Percentiles rank a stretch among this genome's conserved stretches.
Evolutionary conservation across 2,888 invertebrate genomes (phyloP).

Genomic region (Heliconius aoede): DNA sequence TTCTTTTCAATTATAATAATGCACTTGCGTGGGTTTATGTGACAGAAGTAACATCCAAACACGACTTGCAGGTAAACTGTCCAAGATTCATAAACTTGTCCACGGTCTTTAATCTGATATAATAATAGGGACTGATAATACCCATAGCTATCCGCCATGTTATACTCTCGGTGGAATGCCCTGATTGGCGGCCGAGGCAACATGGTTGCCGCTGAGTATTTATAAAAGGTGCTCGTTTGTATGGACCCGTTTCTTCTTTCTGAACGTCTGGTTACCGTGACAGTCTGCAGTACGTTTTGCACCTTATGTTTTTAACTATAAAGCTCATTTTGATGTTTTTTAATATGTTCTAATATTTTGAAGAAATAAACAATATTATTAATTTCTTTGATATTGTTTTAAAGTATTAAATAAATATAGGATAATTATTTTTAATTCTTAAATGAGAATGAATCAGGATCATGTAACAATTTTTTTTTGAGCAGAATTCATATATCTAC

Average conservation of each 20-base stretch:
- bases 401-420: not conserved
- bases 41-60: slow-evolving; percentile 13
- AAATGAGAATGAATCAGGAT: not conserved
- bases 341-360: not conserved
- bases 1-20: not conserved
- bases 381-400: not conserved
- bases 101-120: slow-evolving; percentile 54
- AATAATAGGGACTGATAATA: slow-evolving; percentile 70
- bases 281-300: slow-evolving; percentile 30
- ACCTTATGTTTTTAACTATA: slow-evolving; percentile 20
- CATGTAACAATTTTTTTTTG: not conserved
- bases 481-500: not conserved
- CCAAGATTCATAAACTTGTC: slow-evolving; percentile 46
- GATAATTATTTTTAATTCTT: not conserved
- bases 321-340: slow-evolving; percentile 20
- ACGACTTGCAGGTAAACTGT: slow-evolving; percentile 36
- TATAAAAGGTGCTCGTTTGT: slow-evolving; percentile 54
- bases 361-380: not conserved
- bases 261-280: slow-evolving; percentile 47
- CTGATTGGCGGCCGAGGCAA: slow-evolving; percentile 72
- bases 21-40: not conserved
- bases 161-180: slow-evolving; percentile 57
- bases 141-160: slow-evolving; percentile 71
- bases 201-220: slow-evolving; percentile 69
- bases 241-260: slow-evolving; percentile 52